Evolutionary conservation across 2,797 vertebrate genomes (phyloP).

Genomic region (Notolabrus celidotus): DNA sequence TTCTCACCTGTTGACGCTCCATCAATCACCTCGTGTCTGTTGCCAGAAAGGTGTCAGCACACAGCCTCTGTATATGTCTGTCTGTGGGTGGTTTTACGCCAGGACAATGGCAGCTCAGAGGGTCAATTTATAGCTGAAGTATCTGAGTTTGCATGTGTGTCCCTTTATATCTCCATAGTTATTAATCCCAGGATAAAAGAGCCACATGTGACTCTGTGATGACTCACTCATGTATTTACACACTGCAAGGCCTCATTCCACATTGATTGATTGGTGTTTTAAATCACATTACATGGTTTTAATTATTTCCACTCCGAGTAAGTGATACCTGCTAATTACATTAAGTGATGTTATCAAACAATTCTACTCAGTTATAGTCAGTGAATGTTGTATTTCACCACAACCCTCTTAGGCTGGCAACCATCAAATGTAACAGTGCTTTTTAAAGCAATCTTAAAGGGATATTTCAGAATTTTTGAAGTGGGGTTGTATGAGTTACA

Average conservation of each 20-base stretch:
- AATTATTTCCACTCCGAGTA: no score
- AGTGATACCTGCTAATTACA: no score
- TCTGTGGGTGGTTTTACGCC: conserved; percentile 31
- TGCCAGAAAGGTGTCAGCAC: conserved; percentile 71
- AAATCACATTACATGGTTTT: not conserved
- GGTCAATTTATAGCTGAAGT: conserved; percentile 56
- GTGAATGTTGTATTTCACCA: not conserved
- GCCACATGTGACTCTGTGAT: conserved; percentile 16
- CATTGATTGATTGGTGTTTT: not conserved
- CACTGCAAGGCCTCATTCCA: not conserved
- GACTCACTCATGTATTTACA: conserved; percentile 14
- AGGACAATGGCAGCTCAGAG: conserved; percentile 55
- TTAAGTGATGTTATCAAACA: not conserved
- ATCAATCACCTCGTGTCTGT: conserved; percentile 44
- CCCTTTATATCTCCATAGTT: conserved; percentile 46
- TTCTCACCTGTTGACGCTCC: conserved; percentile 80
- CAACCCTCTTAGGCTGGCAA: not conserved
- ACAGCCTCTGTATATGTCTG: conserved; percentile 22
- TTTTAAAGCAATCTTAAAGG: no score
- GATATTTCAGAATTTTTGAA: no score
- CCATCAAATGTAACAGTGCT: not conserved
- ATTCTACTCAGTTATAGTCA: not conserved
- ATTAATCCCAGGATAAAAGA: conserved; percentile 40
- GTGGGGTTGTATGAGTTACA: no score
- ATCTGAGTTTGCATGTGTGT: conserved; percentile 10